Percentiles rank a stretch among this genome's conserved stretches.
Evolutionary conservation across 2,888 invertebrate species (phyloP).

Genomic region (Drosophila ustulata): DNA sequence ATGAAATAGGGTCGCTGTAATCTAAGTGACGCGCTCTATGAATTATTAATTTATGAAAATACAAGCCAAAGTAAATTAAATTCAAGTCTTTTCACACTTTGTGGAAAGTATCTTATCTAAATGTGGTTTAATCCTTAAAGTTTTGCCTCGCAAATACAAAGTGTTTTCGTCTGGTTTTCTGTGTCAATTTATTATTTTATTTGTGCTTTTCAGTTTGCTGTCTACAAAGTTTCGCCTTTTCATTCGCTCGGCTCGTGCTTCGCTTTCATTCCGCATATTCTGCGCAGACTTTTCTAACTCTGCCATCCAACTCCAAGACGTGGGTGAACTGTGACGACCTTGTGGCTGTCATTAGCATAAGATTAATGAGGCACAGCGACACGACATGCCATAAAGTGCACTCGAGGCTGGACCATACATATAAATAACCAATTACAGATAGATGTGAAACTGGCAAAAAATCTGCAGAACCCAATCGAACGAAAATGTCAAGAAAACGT

Average conservation of each 20-base stretch:
- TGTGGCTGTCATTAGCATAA: conserved; percentile 58
- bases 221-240: conserved; percentile 21
- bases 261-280: conserved; percentile 1
- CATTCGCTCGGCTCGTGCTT: background rate
- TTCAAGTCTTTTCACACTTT: too few relatives aligned
- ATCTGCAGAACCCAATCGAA: conserved; percentile 35
- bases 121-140: background rate
- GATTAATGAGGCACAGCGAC: conserved; percentile 45
- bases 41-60: too few relatives aligned
- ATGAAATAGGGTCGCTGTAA: too few relatives aligned
- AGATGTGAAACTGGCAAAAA: conserved; percentile 7
- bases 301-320: conserved; percentile 6
- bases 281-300: conserved; percentile 12
- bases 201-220: background rate
- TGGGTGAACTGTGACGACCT: conserved; percentile 46
- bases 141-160: background rate
- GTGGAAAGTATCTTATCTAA: background rate
- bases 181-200: background rate
- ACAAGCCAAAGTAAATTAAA: too few relatives aligned
- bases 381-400: conserved; percentile 30
- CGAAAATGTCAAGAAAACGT: conserved; percentile 64
- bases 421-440: conserved; percentile 60
- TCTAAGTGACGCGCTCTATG: too few relatives aligned
- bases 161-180: background rate
- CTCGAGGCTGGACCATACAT: conserved; percentile 29